phyloP scores from a whole-genome alignment of 2,888 invertebrate genomes.

The Brachyopa scutellaris region DNA sequence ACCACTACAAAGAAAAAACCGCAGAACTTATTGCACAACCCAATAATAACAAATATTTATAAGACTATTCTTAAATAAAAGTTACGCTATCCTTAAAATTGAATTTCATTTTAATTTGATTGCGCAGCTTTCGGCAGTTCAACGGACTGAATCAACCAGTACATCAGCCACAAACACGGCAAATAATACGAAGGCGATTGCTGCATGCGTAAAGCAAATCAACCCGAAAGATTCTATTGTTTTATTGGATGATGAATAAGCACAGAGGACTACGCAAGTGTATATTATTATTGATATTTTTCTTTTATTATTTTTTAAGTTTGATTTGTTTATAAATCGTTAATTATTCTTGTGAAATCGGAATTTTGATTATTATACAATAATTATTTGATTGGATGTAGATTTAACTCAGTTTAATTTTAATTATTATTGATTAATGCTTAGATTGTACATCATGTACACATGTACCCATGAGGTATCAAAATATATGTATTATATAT shows the following conservation, averaged over 20 bases:
- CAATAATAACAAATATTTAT: no score
- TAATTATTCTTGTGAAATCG: not conserved
- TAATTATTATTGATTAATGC: no score
- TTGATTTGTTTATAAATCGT: not conserved
- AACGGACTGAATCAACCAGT: not conserved
- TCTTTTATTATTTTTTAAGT: slow-evolving; percentile 5
- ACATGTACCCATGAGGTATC: no score
- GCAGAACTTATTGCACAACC: no score
- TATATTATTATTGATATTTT: not conserved
- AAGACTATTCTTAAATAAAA: no score
- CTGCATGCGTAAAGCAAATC: not conserved
- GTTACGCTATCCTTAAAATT: no score
- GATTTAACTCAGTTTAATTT: not conserved
- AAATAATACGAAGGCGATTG: not conserved
- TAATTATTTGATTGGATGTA: not conserved
- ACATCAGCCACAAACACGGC: not conserved
- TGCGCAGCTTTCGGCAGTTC: not conserved
- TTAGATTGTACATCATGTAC: no score
- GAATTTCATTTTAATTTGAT: not conserved
- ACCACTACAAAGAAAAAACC: no score
- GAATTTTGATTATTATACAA: not conserved
- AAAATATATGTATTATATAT: no score
- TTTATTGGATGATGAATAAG: slow-evolving; percentile 42
- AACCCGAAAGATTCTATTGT: slow-evolving; percentile 11
- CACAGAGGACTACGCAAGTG: not conserved